Percentiles rank a stretch among this genome's conserved stretches.
phyloP scores from a whole-genome alignment of 1,140 invertebrate genomes.

The Chrysoperla carnea region DNA sequence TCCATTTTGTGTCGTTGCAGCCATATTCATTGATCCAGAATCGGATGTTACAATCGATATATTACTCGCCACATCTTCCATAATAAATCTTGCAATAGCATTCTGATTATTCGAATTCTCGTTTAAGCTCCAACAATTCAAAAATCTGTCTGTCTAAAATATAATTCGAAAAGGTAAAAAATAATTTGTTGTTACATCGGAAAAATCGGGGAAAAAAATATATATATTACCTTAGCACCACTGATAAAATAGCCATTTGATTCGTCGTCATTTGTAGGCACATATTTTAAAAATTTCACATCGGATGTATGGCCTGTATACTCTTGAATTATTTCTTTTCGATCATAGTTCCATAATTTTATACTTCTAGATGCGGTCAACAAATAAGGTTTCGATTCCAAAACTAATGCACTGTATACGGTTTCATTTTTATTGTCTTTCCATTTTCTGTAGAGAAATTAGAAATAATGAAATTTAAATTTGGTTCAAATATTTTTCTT shows the following conservation, averaged over 20 bases:
- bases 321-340: conserved; percentile 34
- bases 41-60: conserved; percentile 26
- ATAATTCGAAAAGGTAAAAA: neutral
- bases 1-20: conserved; percentile 51
- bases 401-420: conserved; percentile 41
- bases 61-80: conserved; percentile 44
- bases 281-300: conserved; percentile 31
- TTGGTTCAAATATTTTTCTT: conserved; percentile 1
- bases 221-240: conserved; percentile 24
- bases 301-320: conserved; percentile 50
- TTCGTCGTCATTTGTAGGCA: conserved; percentile 20
- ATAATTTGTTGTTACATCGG: neutral
- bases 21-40: conserved; percentile 30
- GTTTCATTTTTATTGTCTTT: conserved; percentile 44
- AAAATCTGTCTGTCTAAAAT: conserved; percentile 29
- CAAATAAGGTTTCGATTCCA: conserved; percentile 33
- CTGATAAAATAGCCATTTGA: conserved; percentile 37
- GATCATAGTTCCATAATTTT: conserved; percentile 43
- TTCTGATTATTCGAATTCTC: conserved; percentile 22
- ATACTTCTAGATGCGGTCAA: conserved; percentile 44
- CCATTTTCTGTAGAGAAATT: conserved; percentile 27
- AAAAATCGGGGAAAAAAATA: neutral
- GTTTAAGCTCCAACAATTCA: conserved; percentile 40
- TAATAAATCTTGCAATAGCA: conserved; percentile 33
- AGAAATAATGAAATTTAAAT: conserved; percentile 2